Evolutionary conservation across 2,113 vertebrate genomes (phyloP).

Genomic region (Leuciscus idus): DNA sequence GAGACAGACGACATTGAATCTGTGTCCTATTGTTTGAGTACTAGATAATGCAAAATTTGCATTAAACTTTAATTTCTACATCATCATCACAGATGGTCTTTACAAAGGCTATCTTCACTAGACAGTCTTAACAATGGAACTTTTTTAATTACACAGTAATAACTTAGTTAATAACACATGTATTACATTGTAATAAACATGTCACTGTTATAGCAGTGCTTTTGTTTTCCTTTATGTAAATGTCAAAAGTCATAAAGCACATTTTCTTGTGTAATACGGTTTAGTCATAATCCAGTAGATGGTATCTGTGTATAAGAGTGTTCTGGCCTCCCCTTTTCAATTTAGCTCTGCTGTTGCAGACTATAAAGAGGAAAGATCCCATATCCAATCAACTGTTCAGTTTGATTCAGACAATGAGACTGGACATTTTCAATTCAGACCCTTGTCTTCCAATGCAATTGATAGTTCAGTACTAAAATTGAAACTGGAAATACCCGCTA

Average conservation of each 20-base stretch:
- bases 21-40: not conserved
- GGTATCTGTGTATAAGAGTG: constrained; percentile 37
- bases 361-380: not conserved
- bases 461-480: constrained; percentile 26
- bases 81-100: not conserved
- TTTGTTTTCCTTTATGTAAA: not conserved
- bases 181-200: not conserved
- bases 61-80: not conserved
- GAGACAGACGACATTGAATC: not conserved
- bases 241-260: too few species aligned
- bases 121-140: not conserved
- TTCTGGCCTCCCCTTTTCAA: not conserved
- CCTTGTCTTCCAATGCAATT: constrained; percentile 26
- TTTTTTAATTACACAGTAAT: not conserved
- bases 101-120: not conserved
- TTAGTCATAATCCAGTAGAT: constrained; percentile 42
- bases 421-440: constrained; percentile 21
- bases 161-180: not conserved
- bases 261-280: constrained; percentile 7
- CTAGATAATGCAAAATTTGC: not conserved
- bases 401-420: not conserved
- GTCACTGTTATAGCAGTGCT: not conserved
- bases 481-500: constrained; percentile 17
- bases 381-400: not conserved
- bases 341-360: not conserved